phyloP scores from a whole-genome alignment of 37 sponge, comb jelly and placozoan genomes.

The Mnemiopsis leidyi region DNA sequence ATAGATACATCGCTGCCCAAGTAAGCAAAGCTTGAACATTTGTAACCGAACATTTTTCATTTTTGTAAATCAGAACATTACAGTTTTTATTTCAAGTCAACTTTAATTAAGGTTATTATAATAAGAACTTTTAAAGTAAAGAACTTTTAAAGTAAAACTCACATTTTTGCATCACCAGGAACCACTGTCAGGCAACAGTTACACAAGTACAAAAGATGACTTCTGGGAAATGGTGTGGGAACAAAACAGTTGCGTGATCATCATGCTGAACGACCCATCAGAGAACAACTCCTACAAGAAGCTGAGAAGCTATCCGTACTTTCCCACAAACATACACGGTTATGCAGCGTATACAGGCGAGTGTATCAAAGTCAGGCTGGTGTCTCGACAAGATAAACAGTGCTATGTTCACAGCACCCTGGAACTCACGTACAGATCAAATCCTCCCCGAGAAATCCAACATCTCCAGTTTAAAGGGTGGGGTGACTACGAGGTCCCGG shows the following conservation, averaged over 20 bases:
- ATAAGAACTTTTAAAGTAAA: too few relatives aligned
- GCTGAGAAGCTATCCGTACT: not conserved
- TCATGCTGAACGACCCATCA: conserved; percentile 23
- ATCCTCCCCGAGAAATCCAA: not conserved
- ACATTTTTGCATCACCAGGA: not conserved
- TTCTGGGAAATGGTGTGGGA: conserved; percentile 35
- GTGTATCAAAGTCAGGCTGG: not conserved
- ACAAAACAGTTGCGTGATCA: not conserved
- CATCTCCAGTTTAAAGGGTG: conserved; percentile 31
- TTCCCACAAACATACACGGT: not conserved
- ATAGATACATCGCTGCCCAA: conserved; percentile 3
- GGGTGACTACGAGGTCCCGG: conserved; percentile 25
- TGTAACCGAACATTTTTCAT: not conserved
- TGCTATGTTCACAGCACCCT: not conserved
- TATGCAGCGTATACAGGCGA: not conserved
- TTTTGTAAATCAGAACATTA: not conserved
- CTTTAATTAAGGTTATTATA: too few relatives aligned
- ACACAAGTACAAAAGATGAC: not conserved
- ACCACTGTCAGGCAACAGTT: not conserved
- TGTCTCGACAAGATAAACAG: not conserved
- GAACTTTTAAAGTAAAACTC: not conserved
- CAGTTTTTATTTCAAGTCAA: too few relatives aligned
- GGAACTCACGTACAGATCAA: not conserved
- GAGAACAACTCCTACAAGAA: not conserved
- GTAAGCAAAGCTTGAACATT: conserved; percentile 22